A percentile compares a stretch with the other conserved stretches of the same genome.
Evolutionary conservation across 1,140 invertebrate genomes (phyloP).

Genomic region (Camponotus pennsylvanicus): DNA sequence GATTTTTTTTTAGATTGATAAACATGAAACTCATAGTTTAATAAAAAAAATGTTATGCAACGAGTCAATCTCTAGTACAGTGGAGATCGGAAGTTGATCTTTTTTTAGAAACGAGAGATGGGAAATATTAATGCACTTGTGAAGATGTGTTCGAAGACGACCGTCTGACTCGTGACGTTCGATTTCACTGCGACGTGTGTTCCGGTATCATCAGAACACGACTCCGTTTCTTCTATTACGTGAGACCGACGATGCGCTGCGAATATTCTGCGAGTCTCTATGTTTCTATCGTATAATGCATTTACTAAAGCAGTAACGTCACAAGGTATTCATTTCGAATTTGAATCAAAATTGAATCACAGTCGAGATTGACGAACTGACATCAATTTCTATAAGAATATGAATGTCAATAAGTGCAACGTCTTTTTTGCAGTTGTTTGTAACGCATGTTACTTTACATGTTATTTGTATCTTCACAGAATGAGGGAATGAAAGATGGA

Average conservation of each 20-base stretch:
- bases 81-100: not conserved
- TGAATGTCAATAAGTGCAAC: not conserved
- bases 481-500: not conserved
- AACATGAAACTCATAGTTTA: not conserved
- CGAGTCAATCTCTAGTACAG: not conserved
- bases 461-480: not conserved
- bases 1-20: not conserved
- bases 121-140: slow-evolving; percentile 23
- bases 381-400: not conserved
- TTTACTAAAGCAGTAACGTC: not conserved
- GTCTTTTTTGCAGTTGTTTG: not conserved
- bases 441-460: no score
- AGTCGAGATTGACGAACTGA: not conserved
- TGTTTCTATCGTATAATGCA: not conserved
- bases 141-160: slow-evolving; percentile 39
- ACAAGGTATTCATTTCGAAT: not conserved
- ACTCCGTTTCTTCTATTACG: slow-evolving; percentile 44
- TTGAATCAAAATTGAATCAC: not conserved
- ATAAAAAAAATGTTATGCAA: not conserved
- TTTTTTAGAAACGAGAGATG: slow-evolving; percentile 29
- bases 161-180: slow-evolving; percentile 56
- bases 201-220: slow-evolving; percentile 64
- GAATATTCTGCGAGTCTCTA: slow-evolving; percentile 13
- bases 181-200: slow-evolving; percentile 65
- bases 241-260: not conserved